phyloP scores from a whole-genome alignment of 2,888 invertebrate species.

The Leucophenga montana region DNA sequence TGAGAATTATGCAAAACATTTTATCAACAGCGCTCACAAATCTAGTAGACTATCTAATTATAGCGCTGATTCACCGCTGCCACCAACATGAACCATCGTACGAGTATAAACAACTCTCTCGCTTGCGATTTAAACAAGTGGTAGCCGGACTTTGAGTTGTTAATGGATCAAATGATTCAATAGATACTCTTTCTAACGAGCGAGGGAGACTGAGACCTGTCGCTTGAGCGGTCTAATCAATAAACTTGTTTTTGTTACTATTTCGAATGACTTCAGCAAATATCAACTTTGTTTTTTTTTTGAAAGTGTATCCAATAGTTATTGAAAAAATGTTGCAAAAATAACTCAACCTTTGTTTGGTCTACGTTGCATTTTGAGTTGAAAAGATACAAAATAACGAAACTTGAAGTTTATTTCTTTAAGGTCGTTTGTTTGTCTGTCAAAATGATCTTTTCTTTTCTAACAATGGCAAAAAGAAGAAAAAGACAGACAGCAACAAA shows the following conservation, averaged over 20 bases:
- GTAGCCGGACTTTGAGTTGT: conserved; percentile 2
- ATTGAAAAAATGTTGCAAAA: no score
- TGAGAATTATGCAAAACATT: conserved; percentile 25
- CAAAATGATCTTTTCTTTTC: no score
- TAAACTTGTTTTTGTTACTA: conserved; percentile 21
- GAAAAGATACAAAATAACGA: no score
- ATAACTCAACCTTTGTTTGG: no score
- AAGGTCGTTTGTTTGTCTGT: no score
- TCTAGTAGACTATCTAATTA: conserved; percentile 9
- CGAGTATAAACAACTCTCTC: no score
- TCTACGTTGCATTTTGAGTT: no score
- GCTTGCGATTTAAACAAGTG: no score
- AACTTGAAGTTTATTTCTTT: no score
- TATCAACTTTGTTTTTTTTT: background rate
- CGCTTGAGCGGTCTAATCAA: conserved; percentile 13
- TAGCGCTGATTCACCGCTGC: conserved; percentile 16
- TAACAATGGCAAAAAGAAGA: no score
- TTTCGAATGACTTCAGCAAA: background rate
- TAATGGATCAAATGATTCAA: no score
- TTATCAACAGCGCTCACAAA: background rate
- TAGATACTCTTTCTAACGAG: background rate
- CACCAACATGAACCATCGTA: background rate
- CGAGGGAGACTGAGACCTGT: background rate
- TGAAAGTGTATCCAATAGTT: background rate
- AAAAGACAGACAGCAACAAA: no score